Evolutionary conservation across 2,113 vertebrate genomes (phyloP).

Genomic region (Tylochromis polylepis): DNA sequence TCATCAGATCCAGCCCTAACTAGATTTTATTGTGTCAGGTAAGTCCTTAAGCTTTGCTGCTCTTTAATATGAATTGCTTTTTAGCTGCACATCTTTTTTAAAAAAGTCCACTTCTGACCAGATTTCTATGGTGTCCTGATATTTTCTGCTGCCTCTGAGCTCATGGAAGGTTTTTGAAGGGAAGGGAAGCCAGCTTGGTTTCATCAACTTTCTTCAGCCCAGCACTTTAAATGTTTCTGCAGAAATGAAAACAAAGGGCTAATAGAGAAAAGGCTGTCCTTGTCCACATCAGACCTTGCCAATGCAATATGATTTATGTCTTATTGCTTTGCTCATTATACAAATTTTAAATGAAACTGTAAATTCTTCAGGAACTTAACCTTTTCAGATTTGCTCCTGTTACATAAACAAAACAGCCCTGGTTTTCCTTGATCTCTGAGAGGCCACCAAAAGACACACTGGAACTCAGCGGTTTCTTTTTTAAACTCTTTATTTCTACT

Average conservation of each 20-base stretch:
- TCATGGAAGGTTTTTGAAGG: neutral
- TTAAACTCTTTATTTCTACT: no score
- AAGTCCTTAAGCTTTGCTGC: neutral
- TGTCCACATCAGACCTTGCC: neutral
- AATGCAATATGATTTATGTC: neutral
- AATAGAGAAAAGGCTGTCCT: rapidly evolving
- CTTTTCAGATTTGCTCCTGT: neutral
- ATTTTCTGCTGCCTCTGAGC: neutral
- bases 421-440: no score
- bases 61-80: neutral
- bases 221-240: neutral
- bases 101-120: neutral
- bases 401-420: no score
- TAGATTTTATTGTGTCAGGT: neutral
- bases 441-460: no score
- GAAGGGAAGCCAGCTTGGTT: neutral
- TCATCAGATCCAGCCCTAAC: neutral
- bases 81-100: neutral
- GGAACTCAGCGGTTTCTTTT: no score
- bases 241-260: no score
- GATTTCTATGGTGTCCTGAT: neutral
- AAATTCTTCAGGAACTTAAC: neutral
- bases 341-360: neutral
- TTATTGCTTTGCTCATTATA: neutral
- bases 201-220: neutral